Percentiles rank a stretch among this genome's conserved stretches.
These are phyloP conservation scores for Gonocerus acuteangulatus DNA, from an alignment of 2,888 invertebrate species.

Conservation along the genomic window DNA sequence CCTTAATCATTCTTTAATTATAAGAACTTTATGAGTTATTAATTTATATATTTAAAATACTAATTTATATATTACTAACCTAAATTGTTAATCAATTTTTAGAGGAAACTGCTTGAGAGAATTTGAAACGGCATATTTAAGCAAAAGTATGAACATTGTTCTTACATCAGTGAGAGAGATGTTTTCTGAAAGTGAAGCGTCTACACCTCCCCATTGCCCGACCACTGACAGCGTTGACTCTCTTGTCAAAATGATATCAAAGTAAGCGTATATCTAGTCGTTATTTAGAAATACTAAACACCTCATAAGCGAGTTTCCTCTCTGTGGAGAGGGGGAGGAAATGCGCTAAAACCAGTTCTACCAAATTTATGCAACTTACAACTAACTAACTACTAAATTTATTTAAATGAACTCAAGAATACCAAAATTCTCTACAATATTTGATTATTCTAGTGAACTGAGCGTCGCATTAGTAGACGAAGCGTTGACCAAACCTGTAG, in stretches of 20 bases:
- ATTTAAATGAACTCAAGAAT: neutral
- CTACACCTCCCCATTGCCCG: conserved; percentile 49
- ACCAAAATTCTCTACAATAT: neutral
- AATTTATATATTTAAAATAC: neutral
- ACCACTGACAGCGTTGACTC: conserved; percentile 73
- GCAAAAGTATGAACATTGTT: conserved; percentile 71
- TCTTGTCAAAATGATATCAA: conserved; percentile 58
- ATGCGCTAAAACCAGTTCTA: no score
- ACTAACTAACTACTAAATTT: neutral
- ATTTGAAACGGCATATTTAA: conserved; percentile 79
- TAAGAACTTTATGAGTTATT: no score
- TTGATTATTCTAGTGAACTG: conserved; percentile 53
- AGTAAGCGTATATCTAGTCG: conserved; percentile 42
- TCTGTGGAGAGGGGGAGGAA: no score
- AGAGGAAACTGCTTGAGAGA: conserved; percentile 54
- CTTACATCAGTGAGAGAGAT: conserved; percentile 78
- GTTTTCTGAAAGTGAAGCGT: conserved; percentile 51
- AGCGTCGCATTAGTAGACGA: conserved; percentile 79
- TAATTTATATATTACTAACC: neutral
- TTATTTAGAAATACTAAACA: no score
- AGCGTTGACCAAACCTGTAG: conserved; percentile 65
- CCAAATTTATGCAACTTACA: no score
- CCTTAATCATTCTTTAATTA: no score
- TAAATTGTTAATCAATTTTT: conserved; percentile 22
- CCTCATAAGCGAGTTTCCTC: no score